phyloP scores from a whole-genome alignment of 2,113 vertebrate genomes.

The Taurulus bubalis region DNA sequence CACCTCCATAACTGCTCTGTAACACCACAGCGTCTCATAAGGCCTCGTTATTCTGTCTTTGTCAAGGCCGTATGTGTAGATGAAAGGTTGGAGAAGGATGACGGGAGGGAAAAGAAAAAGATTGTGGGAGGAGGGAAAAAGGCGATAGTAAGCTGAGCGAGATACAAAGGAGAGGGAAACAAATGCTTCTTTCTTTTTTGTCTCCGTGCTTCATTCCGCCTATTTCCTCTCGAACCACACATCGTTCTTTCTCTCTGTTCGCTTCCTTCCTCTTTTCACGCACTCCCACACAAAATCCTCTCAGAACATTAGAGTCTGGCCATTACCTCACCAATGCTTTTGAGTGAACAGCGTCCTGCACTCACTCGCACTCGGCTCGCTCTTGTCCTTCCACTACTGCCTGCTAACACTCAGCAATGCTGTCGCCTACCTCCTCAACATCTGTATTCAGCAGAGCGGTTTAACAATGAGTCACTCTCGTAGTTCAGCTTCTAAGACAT shows the following conservation, averaged over 20 bases:
- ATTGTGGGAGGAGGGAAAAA: slow-evolving; percentile 28
- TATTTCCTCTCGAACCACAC: slow-evolving; percentile 38
- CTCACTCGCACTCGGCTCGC: slow-evolving; percentile 26
- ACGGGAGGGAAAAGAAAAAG: slow-evolving; percentile 33
- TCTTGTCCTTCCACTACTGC: slow-evolving; percentile 36
- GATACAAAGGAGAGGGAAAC: slow-evolving; percentile 15
- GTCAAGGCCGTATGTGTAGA: slow-evolving; percentile 33
- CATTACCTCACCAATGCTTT: slow-evolving; percentile 66
- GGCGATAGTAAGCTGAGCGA: neutral
- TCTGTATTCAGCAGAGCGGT: slow-evolving; percentile 32
- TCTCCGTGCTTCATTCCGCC: slow-evolving; percentile 28
- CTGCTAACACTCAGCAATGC: neutral
- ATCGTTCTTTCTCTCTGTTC: slow-evolving; percentile 36
- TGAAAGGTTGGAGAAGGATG: slow-evolving; percentile 51
- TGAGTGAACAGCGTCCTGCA: slow-evolving; percentile 46
- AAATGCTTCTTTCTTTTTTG: slow-evolving; percentile 34
- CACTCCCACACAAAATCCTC: slow-evolving; percentile 78
- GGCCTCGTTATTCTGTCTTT: slow-evolving; percentile 58
- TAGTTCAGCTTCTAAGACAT: slow-evolving; percentile 10
- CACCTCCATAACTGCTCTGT: slow-evolving; percentile 38
- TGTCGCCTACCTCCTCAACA: slow-evolving; percentile 20
- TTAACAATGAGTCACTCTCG: slow-evolving; percentile 14
- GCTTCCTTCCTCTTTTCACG: slow-evolving; percentile 75
- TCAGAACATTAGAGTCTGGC: slow-evolving; percentile 77
- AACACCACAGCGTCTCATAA: slow-evolving; percentile 51